These are phyloP conservation scores for Campoletis raptor DNA, from an alignment of 2,888 invertebrate genomes.

Conservation along the genomic window DNA sequence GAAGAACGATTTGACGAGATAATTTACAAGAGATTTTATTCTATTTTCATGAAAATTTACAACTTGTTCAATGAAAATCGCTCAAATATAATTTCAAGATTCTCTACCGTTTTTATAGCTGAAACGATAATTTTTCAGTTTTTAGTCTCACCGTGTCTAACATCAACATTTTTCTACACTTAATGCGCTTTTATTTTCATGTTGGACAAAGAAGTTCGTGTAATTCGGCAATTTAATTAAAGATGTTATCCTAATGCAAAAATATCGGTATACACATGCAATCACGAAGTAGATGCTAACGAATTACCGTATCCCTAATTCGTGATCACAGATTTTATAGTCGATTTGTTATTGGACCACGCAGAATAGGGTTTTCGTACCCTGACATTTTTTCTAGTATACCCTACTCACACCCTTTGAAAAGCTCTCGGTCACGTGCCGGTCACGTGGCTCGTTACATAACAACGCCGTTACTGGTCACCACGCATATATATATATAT, in stretches of 20 bases:
- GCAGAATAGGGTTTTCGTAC: conserved; percentile 39
- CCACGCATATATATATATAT: conserved; percentile 19
- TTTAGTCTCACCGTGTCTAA: not conserved
- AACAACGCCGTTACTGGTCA: conserved; percentile 32
- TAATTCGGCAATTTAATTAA: conserved; percentile 12
- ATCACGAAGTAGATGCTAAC: conserved; percentile 39
- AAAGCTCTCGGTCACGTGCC: conserved; percentile 63
- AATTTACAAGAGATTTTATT: too few species aligned
- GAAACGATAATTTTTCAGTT: too few species aligned
- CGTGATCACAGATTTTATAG: conserved; percentile 41
- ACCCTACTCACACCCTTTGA: conserved; percentile 23
- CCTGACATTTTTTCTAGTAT: conserved; percentile 39
- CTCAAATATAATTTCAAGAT: too few species aligned
- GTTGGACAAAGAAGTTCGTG: not conserved
- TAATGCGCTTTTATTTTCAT: conserved; percentile 6
- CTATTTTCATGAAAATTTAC: too few species aligned
- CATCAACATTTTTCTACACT: not conserved
- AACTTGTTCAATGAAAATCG: too few species aligned
- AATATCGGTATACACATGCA: conserved; percentile 6
- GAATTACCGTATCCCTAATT: conserved; percentile 58
- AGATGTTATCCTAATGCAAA: not conserved
- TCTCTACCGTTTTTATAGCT: too few species aligned
- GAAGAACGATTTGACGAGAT: too few species aligned
- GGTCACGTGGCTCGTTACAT: conserved; percentile 57
- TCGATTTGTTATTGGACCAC: conserved; percentile 33